phyloP scores from a whole-genome alignment of 2,888 invertebrate species.

The Rhingia rostrata region DNA sequence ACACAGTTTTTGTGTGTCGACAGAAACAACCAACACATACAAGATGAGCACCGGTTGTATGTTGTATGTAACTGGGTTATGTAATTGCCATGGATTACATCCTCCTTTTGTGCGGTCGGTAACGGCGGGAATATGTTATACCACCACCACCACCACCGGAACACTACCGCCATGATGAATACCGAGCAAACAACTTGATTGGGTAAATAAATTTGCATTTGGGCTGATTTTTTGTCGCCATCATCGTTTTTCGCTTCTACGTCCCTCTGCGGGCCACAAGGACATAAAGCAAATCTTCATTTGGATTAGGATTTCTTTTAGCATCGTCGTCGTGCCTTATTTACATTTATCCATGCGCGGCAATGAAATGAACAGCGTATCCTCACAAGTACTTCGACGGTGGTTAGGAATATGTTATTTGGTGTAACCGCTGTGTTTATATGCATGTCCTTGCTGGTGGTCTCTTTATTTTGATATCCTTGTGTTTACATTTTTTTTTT shows the following conservation, averaged over 20 bases:
- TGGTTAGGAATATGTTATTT: conserved; percentile 1
- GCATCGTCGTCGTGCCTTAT: conserved; percentile 43
- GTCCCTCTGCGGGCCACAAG: conserved; percentile 29
- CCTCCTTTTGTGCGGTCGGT: conserved; percentile 60
- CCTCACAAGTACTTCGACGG: neutral
- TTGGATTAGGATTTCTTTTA: conserved; percentile 63
- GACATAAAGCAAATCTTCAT: conserved; percentile 50
- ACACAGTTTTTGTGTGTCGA: conserved; percentile 59
- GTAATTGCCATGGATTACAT: conserved; percentile 73
- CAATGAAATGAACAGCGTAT: conserved; percentile 59
- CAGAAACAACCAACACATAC: conserved; percentile 42
- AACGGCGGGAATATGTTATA: conserved; percentile 54
- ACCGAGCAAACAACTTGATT: conserved; percentile 72
- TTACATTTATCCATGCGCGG: conserved; percentile 61
- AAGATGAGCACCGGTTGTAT: conserved; percentile 3
- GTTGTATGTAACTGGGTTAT: conserved; percentile 57
- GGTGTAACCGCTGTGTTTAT: neutral
- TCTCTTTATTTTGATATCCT: conserved; percentile 53
- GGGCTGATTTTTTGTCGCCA: conserved; percentile 11
- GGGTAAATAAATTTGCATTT: conserved; percentile 73
- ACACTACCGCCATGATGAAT: conserved; percentile 58
- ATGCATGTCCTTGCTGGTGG: conserved; percentile 28
- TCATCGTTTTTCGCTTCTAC: neutral
- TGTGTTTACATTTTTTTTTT: conserved; percentile 16
- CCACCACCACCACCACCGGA: conserved; percentile 17